These are phyloP conservation scores for Drosophila lini DNA, from an alignment of 1,140 invertebrate species.

Conservation along the genomic window DNA sequence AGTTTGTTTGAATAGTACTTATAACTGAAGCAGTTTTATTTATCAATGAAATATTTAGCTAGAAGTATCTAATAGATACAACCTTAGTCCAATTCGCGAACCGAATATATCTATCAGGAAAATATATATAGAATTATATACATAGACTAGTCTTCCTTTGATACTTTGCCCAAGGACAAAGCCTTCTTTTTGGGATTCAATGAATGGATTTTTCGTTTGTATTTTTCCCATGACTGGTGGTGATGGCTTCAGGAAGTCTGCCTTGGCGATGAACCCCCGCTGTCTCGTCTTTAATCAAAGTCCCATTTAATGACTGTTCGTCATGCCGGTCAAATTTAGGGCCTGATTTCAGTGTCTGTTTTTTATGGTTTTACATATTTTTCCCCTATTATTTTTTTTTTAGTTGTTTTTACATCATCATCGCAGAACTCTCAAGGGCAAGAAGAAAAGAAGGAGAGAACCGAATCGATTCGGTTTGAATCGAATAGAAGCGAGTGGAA, in stretches of 20 bases:
- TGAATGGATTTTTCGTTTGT: background rate
- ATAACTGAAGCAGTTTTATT: background rate
- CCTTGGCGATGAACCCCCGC: background rate
- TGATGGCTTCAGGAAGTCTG: slow-evolving; percentile 14
- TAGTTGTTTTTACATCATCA: slow-evolving; percentile 25
- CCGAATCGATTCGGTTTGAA: slow-evolving; percentile 10
- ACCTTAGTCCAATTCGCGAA: slow-evolving; percentile 14
- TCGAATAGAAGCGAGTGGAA: slow-evolving; percentile 20
- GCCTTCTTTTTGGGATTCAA: background rate
- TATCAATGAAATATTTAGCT: slow-evolving; percentile 27
- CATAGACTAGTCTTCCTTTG: slow-evolving; percentile 1
- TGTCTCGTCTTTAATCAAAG: slow-evolving; percentile 16
- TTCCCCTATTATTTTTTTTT: background rate
- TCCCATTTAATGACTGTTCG: slow-evolving; percentile 28
- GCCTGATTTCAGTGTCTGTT: slow-evolving; percentile 38
- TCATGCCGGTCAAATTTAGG: slow-evolving; percentile 44
- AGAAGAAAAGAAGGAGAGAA: slow-evolving; percentile 18
- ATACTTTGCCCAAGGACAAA: slow-evolving; percentile 6
- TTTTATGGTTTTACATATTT: slow-evolving; percentile 32
- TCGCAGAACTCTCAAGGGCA: slow-evolving; percentile 33
- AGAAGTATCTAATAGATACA: slow-evolving; percentile 13
- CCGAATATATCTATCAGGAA: background rate
- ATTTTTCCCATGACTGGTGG: background rate
- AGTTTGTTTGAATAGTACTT: background rate
- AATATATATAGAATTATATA: background rate